These are phyloP conservation scores for Phalloptychus januarius DNA, from an alignment of 2,797 vertebrate species.

Conservation along the genomic window DNA sequence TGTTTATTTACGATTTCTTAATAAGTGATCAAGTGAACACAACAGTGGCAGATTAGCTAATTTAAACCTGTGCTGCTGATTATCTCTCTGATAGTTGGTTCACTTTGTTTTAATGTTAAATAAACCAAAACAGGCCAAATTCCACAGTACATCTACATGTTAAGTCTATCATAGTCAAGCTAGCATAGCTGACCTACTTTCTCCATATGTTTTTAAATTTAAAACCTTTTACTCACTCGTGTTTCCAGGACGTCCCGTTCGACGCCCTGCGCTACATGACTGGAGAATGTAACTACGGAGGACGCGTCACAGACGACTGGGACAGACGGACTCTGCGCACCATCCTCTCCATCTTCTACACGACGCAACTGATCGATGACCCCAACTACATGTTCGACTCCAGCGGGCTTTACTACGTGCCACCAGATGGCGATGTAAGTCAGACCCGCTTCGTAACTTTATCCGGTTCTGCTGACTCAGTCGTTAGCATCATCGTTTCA, in stretches of 20 bases:
- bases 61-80: too few relatives aligned
- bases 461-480: too few relatives aligned
- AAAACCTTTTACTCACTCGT: constrained; percentile 4
- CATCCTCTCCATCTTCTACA: constrained; percentile 87
- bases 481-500: background rate
- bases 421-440: constrained; percentile 80
- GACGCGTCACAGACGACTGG: constrained; percentile 90
- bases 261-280: constrained; percentile 89
- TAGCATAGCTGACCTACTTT: background rate
- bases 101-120: background rate
- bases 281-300: constrained; percentile 89
- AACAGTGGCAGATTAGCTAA: too few relatives aligned
- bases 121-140: background rate
- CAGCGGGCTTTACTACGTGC: constrained; percentile 86
- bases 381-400: constrained; percentile 84
- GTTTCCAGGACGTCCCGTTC: constrained; percentile 85
- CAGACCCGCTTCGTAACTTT: background rate
- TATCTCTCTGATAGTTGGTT: background rate
- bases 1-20: too few relatives aligned
- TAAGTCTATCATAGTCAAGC: background rate
- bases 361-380: constrained; percentile 69
- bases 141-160: background rate
- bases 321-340: constrained; percentile 85
- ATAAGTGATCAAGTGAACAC: too few relatives aligned
- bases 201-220: background rate